Conservation (phyloP, 2,888 invertebrate genomes). For the Mactromeris polynyma region DNA sequence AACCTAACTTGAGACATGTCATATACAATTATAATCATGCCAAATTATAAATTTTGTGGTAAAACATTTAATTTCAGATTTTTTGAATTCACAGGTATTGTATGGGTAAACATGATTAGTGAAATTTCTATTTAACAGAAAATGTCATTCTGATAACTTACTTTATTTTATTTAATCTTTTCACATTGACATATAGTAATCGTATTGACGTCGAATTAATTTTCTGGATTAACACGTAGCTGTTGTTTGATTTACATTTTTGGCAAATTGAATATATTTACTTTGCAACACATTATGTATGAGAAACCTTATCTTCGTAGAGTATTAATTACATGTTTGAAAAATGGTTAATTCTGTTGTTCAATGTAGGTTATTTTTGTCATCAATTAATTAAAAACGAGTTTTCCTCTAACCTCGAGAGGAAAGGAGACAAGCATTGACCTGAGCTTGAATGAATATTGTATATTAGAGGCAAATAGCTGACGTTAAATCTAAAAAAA, state of each 20-base stretch:
- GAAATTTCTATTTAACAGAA: constrained; percentile 19
- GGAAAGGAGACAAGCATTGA: too few species aligned
- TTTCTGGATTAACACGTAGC: constrained; percentile 12
- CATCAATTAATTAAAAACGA: not conserved
- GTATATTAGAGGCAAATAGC: too few species aligned
- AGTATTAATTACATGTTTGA: not conserved
- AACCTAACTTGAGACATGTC: constrained; percentile 47
- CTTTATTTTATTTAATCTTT: not conserved
- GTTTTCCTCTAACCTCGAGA: too few species aligned
- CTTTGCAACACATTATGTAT: not conserved
- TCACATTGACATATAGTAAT: not conserved
- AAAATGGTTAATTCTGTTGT: not conserved
- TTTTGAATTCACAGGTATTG: constrained; percentile 39
- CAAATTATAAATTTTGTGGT: constrained; percentile 40
- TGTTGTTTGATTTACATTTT: not conserved
- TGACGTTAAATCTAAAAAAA: too few species aligned
- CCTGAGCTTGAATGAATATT: too few species aligned
- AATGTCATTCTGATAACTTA: not conserved
- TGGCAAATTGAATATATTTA: constrained; percentile 18
- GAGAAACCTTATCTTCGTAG: not conserved
- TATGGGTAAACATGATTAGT: constrained; percentile 50
- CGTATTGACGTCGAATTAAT: not conserved
- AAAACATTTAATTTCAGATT: constrained; percentile 27
- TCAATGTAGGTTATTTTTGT: not conserved
- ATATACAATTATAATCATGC: constrained; percentile 65